phyloP scores from a whole-genome alignment of 2,797 vertebrate genomes.

The Chelidonichthys spinosus region DNA sequence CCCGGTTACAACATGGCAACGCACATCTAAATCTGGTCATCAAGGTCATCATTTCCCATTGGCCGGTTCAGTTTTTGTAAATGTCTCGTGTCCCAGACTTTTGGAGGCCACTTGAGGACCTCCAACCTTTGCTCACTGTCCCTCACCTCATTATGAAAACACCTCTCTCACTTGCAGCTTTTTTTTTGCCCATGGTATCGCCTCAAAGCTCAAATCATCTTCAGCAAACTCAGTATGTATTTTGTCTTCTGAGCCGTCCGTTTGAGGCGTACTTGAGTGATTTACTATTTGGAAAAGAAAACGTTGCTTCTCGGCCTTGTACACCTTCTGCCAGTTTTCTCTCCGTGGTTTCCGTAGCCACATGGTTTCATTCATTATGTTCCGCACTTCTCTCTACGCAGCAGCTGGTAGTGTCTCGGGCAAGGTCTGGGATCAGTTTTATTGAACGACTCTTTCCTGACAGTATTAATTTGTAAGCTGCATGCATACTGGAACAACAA shows the following conservation, averaged over 20 bases:
- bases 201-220: neutral
- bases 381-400: conserved; percentile 3
- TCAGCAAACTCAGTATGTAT: neutral
- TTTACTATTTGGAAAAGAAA: neutral
- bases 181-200: neutral
- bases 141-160: neutral
- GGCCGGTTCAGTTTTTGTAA: neutral
- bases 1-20: neutral
- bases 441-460: conserved; percentile 3
- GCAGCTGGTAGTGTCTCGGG: neutral
- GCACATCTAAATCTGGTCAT: neutral
- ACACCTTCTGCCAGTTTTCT: neutral
- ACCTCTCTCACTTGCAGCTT: neutral
- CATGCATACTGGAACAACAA: conserved; percentile 4
- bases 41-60: neutral
- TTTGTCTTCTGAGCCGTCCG: neutral
- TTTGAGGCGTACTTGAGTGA: neutral
- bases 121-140: neutral
- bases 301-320: neutral
- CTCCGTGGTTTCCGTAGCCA: neutral
- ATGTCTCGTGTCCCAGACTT: neutral
- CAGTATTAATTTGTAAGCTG: conserved; percentile 4
- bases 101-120: neutral
- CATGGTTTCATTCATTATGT: conserved; percentile 10
- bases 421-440: conserved; percentile 17